These are phyloP conservation scores for Eleutherodactylus coqui DNA, from an alignment of 2,797 vertebrate genomes.

Conservation along the genomic window DNA sequence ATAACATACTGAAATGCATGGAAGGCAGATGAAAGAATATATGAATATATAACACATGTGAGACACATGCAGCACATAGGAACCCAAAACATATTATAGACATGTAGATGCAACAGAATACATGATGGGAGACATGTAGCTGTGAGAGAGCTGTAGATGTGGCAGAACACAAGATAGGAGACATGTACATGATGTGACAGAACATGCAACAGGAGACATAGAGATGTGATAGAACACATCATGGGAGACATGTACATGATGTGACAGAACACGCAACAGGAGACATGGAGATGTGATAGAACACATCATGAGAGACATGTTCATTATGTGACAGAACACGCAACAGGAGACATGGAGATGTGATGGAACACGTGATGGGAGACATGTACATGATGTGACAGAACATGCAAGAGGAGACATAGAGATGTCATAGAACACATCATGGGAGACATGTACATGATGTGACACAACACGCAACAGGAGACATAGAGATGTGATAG, in stretches of 20 bases:
- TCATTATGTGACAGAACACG: neutral
- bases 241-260: neutral
- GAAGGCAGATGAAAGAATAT: neutral
- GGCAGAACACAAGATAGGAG: neutral
- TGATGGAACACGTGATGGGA: neutral
- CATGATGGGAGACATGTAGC: neutral
- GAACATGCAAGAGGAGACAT: neutral
- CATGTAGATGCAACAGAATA: neutral
- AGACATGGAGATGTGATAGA: neutral
- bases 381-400: neutral
- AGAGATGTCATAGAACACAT: neutral
- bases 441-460: too few relatives aligned
- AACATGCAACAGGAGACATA: neutral
- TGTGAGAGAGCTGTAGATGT: neutral
- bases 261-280: neutral
- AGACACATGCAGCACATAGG: neutral
- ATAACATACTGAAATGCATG: neutral
- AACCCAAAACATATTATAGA: neutral
- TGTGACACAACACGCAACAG: too few relatives aligned
- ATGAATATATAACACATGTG: neutral
- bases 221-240: neutral
- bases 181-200: neutral
- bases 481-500: neutral
- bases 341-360: neutral
- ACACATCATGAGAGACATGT: neutral